Conservation (phyloP, 2,888 invertebrate species). For the Andrena marginata region DNA sequence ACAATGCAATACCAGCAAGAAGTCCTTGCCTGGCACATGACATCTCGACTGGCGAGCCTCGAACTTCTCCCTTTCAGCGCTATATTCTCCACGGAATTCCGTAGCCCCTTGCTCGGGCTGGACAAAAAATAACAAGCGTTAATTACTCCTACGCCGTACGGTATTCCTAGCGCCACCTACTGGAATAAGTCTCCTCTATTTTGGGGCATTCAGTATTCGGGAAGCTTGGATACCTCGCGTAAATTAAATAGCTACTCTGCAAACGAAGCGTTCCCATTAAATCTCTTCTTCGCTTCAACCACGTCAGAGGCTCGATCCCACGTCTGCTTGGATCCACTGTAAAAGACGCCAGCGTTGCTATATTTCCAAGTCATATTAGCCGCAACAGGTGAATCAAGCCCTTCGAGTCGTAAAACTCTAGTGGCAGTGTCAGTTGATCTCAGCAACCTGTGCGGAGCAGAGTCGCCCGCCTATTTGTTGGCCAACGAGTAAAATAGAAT, state of each 20-base stretch:
- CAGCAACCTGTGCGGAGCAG: not conserved
- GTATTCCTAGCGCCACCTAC: not conserved
- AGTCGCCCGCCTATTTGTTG: slow-evolving; percentile 3
- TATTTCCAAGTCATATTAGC: too few species aligned
- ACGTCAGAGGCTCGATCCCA: not conserved
- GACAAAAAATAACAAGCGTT: not conserved
- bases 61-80: slow-evolving; percentile 6
- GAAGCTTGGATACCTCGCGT: not conserved
- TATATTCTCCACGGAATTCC: not conserved
- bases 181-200: not conserved
- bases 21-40: slow-evolving; percentile 39
- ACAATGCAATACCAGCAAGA: slow-evolving; percentile 68
- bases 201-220: not conserved
- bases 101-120: not conserved
- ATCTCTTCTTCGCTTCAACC: too few species aligned
- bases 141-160: not conserved
- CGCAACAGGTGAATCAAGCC: too few species aligned
- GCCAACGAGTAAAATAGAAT: slow-evolving; percentile 1
- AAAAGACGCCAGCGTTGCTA: too few species aligned
- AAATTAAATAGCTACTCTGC: not conserved
- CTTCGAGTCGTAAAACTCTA: too few species aligned
- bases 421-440: too few species aligned
- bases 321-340: too few species aligned
- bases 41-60: slow-evolving; percentile 15
- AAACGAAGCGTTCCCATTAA: too few species aligned